Evolutionary conservation across 2,888 invertebrate genomes (phyloP).

Genomic region (Vandiemenella viatica): DNA sequence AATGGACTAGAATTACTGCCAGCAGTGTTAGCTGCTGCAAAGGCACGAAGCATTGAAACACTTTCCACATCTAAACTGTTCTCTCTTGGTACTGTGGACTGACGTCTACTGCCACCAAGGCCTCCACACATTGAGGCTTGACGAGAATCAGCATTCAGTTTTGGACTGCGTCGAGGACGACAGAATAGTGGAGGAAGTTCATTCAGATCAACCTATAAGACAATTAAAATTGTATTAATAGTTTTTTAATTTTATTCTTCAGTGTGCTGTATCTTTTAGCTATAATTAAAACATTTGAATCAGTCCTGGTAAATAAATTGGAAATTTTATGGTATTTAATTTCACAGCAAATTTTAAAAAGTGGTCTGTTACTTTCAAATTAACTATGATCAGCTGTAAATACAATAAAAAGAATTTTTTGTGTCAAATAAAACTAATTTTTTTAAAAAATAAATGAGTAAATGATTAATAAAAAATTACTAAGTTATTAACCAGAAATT

Average conservation of each 20-base stretch:
- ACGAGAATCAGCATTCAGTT: conserved; percentile 58
- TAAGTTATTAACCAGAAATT: no score
- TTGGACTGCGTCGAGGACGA: conserved; percentile 63
- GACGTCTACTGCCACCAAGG: conserved; percentile 40
- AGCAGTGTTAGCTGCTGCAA: not conserved
- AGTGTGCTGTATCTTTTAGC: no score
- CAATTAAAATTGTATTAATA: not conserved
- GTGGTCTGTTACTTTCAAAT: no score
- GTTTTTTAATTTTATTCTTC: not conserved
- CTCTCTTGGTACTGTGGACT: conserved; percentile 46
- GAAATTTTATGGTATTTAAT: no score
- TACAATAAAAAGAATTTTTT: no score
- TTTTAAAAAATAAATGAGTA: no score
- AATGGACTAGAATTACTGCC: not conserved
- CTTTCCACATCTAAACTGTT: conserved; percentile 20
- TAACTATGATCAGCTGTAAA: no score
- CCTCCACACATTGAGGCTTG: conserved; percentile 59
- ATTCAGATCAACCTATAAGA: conserved; percentile 38
- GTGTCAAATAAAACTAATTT: no score
- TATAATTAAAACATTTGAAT: no score
- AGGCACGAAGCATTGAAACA: not conserved
- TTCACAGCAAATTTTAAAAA: no score
- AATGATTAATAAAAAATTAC: no score
- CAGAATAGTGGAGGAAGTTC: conserved; percentile 69
- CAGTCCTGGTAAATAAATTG: no score